Conservation (phyloP, 2,888 invertebrate species). For the Leucania comma region DNA sequence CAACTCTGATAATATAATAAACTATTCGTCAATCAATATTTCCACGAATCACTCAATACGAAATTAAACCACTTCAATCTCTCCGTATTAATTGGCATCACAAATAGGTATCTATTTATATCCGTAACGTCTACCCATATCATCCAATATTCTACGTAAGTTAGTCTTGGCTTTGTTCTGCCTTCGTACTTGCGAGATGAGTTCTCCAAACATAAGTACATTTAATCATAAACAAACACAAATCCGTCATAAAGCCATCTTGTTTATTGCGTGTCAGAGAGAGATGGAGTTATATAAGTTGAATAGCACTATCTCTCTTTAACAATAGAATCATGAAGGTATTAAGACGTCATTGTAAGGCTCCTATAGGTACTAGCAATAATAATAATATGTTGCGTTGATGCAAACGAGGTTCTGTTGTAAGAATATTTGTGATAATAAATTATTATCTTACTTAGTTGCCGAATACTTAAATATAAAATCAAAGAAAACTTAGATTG, state of each 20-base stretch:
- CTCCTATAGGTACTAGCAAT: conserved; percentile 27
- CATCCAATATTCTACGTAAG: conserved; percentile 26
- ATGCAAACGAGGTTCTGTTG: conserved; percentile 17
- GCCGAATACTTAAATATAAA: conserved; percentile 8
- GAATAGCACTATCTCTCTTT: too few relatives aligned
- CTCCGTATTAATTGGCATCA: conserved; percentile 25
- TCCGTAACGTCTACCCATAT: conserved; percentile 8
- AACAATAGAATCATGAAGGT: too few relatives aligned
- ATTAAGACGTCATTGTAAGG: neutral
- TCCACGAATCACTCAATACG: neutral
- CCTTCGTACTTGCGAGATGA: conserved; percentile 38
- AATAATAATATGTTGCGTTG: conserved; percentile 33
- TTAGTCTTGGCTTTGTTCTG: conserved; percentile 47
- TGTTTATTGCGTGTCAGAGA: too few relatives aligned
- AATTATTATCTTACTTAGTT: conserved; percentile 4
- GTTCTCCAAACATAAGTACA: conserved; percentile 43
- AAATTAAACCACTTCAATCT: conserved; percentile 10
- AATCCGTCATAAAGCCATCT: neutral
- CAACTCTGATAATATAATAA: neutral
- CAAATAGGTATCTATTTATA: conserved; percentile 18
- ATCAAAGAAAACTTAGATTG: conserved; percentile 11
- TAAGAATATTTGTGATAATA: conserved; percentile 30
- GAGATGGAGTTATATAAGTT: too few relatives aligned
- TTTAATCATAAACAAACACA: conserved; percentile 55
- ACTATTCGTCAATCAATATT: conserved; percentile 13